Evolutionary conservation across 2,888 invertebrate genomes (phyloP).

Genomic region (Drosophila crucigera): DNA sequence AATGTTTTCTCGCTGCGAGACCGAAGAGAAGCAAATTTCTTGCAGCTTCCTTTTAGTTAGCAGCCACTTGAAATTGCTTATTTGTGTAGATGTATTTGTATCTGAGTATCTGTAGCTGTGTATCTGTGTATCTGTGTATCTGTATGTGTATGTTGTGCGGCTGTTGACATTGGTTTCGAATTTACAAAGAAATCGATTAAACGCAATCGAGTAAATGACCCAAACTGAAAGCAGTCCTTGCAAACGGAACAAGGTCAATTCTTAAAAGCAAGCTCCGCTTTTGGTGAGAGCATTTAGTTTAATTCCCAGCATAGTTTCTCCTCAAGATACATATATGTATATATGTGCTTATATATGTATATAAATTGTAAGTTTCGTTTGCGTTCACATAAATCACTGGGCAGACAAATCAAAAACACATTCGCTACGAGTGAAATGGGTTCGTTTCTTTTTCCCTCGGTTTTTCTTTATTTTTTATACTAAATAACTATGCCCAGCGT

Average conservation of each 20-base stretch:
- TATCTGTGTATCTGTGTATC: slow-evolving; percentile 29
- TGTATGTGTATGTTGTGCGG: slow-evolving; percentile 53
- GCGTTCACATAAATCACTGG: slow-evolving; percentile 51
- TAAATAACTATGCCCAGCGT: slow-evolving; percentile 15
- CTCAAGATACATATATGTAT: background rate
- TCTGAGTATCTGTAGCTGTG: slow-evolving; percentile 32
- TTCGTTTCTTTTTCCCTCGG: background rate
- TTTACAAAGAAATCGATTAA: slow-evolving; percentile 84
- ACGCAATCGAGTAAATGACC: slow-evolving; percentile 82
- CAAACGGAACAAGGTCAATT: slow-evolving; percentile 62
- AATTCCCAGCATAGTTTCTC: slow-evolving; percentile 9
- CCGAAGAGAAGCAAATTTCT: slow-evolving; percentile 56
- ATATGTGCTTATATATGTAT: background rate
- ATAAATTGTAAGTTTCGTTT: slow-evolving; percentile 25
- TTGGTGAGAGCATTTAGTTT: slow-evolving; percentile 24
- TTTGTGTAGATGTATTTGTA: slow-evolving; percentile 43
- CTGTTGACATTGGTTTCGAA: slow-evolving; percentile 84
- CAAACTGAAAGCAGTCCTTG: slow-evolving; percentile 52
- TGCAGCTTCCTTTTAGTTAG: slow-evolving; percentile 58
- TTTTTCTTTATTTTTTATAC: background rate
- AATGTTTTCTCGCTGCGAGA: slow-evolving; percentile 72
- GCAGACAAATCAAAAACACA: slow-evolving; percentile 55
- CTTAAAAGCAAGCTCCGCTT: slow-evolving; percentile 4
- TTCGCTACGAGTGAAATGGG: slow-evolving; percentile 21
- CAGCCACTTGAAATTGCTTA: slow-evolving; percentile 65